Evolutionary conservation across 2,113 vertebrate genomes (phyloP).

Genomic region (Nerophis lumbriciformis): DNA sequence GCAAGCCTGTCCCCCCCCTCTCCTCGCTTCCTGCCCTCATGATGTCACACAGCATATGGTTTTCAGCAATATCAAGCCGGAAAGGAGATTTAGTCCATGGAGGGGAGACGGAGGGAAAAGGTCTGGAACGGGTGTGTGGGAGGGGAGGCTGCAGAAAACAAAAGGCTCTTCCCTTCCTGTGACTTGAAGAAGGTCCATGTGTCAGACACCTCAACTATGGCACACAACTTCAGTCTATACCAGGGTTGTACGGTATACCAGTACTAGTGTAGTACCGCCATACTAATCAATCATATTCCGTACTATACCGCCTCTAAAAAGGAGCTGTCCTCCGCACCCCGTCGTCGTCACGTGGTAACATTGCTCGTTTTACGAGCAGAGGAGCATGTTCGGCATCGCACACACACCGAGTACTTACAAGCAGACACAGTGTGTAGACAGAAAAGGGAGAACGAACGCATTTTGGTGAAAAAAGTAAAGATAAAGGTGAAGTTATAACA

Average conservation of each 20-base stretch:
- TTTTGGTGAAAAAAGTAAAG: too few species aligned
- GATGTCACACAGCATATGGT: slow-evolving; percentile 82
- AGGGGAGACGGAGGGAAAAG: slow-evolving; percentile 59
- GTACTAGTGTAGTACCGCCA: background rate
- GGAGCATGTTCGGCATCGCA: too few species aligned
- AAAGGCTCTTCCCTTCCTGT: slow-evolving; percentile 62
- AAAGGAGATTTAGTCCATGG: slow-evolving; percentile 74
- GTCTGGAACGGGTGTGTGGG: slow-evolving; percentile 23
- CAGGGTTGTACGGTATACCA: too few species aligned
- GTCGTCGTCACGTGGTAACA: too few species aligned
- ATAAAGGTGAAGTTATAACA: too few species aligned
- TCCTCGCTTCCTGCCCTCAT: slow-evolving; percentile 74
- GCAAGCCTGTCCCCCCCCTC: slow-evolving; percentile 66
- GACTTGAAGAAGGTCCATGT: slow-evolving; percentile 51
- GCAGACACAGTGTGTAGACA: too few species aligned
- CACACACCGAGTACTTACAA: too few species aligned
- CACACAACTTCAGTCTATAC: slow-evolving; percentile 7
- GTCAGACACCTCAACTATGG: slow-evolving; percentile 34
- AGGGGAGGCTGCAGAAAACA: slow-evolving; percentile 51
- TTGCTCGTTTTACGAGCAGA: too few species aligned
- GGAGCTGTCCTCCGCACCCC: too few species aligned
- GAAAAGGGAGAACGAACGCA: too few species aligned
- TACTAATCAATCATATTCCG: too few species aligned
- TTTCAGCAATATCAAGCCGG: slow-evolving; percentile 75
- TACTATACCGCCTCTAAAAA: too few species aligned